Base-by-base conservation (phyloP, 2,113 vertebrate genomes). In the Solenodon paradoxus region DNA sequence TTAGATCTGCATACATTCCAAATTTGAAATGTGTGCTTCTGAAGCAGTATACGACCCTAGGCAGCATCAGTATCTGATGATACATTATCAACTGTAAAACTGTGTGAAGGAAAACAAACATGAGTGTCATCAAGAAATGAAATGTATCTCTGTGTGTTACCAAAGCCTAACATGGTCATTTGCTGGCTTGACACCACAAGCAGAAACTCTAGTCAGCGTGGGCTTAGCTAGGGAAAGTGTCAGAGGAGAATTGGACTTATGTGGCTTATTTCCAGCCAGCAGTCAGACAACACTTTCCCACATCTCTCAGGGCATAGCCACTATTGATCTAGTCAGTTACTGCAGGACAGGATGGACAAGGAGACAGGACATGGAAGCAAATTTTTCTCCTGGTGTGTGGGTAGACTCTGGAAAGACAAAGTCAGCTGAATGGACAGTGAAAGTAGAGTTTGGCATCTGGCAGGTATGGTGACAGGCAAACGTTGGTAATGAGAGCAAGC, bases 81-180 rank as follows among this genome's bases (percentile, higher is more conserved):
- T 53, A 72, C 32, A 55, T 15, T 40, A 78, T 72, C 78, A 55
- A 45, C 61, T 0, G 24, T 81, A n/a, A 87, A 71, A 55, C 2
- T 45, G 72, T n/a, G 9, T 30, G 11, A 83, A 93, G 47, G 66
- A 92, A 97, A 96, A 59, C 83, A 87, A 95, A 92, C n/a, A 20
- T 24, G 88, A 92, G n/a, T 32, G 26, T 47, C 79, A 64, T 45
- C 71, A 77, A 68, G 90, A 19, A 75, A 42, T 32, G 78, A 86
- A 72, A 47, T 61, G 22, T 55, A 28, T 74, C 45, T 93, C 63
- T 64, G 12, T n/a, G n/a, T n/a, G n/a, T 49, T 24, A 15, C 7
- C 35, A 79, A 53, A 51, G 51, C 57, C 51, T 53, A 16, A 1
- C 0, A 3, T 22, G 53, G 66, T n/a, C 57, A 63, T 57, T 59